These are phyloP conservation scores for Oncorhynchus keta DNA, from an alignment of 2,113 vertebrate species.

Conservation along the genomic window DNA sequence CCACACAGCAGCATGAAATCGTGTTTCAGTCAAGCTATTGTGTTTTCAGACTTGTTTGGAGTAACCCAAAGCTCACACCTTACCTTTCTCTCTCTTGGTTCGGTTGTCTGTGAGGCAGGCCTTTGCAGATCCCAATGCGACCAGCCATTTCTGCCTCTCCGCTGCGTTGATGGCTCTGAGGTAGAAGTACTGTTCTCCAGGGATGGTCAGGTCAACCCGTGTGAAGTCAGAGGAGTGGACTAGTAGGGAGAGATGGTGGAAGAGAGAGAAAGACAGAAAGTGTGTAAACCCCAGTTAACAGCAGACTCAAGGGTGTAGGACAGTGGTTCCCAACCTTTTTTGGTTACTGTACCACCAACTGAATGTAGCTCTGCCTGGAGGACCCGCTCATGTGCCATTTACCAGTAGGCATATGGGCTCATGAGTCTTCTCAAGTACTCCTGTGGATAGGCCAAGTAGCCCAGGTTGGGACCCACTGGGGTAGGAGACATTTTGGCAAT, in stretches of 20 bases:
- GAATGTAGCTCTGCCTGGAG: too few species aligned
- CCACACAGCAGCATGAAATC: too few species aligned
- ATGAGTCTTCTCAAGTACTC: too few species aligned
- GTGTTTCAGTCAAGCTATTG: too few species aligned
- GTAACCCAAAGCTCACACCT: too few species aligned
- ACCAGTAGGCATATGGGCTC: not conserved
- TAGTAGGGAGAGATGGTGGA: slow-evolving; percentile 27
- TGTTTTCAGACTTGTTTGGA: too few species aligned
- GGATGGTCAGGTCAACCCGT: slow-evolving; percentile 79
- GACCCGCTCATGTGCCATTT: not conserved
- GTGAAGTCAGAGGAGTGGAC: slow-evolving; percentile 76
- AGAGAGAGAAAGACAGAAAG: not conserved
- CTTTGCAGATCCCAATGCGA: slow-evolving; percentile 81
- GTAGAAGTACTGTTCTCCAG: slow-evolving; percentile 83
- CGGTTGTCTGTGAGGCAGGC: slow-evolving; percentile 72
- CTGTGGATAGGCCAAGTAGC: too few species aligned
- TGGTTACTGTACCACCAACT: too few species aligned
- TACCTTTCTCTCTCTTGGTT: not conserved
- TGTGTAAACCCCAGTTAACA: not conserved
- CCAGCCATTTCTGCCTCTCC: slow-evolving; percentile 83
- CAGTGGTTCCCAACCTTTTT: not conserved
- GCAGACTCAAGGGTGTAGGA: too few species aligned
- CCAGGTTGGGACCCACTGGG: too few species aligned
- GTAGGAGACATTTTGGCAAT: too few species aligned
- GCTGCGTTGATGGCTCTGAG: slow-evolving; percentile 78